These are phyloP conservation scores for Leuctra nigra DNA, from an alignment of 2,888 invertebrate species.

Conservation along the genomic window DNA sequence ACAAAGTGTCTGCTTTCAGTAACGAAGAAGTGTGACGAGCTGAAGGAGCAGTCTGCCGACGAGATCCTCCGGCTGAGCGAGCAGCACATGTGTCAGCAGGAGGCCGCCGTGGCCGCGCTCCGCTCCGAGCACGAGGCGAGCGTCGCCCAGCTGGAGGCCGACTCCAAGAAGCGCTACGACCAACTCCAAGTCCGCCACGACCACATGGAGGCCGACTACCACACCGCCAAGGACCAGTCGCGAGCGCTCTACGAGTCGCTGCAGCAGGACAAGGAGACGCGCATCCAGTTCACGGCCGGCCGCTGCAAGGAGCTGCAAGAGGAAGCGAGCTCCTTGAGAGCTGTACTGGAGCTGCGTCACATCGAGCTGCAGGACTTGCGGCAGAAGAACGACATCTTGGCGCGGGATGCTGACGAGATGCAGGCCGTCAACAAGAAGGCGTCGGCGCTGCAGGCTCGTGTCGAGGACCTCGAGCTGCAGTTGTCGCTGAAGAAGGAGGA, in stretches of 20 bases:
- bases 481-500: slow-evolving; percentile 59
- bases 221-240: slow-evolving; percentile 37
- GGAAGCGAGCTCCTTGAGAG: slow-evolving; percentile 75
- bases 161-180: slow-evolving; percentile 31
- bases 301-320: slow-evolving; percentile 47
- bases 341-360: slow-evolving; percentile 82
- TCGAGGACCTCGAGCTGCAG: slow-evolving; percentile 78
- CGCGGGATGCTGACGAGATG: slow-evolving; percentile 67
- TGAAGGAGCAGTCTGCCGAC: neutral
- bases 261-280: slow-evolving; percentile 38
- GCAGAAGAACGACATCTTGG: slow-evolving; percentile 60
- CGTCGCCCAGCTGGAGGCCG: slow-evolving; percentile 37
- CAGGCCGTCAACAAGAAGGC: slow-evolving; percentile 64
- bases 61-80: slow-evolving; percentile 10
- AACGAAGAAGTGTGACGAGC: neutral
- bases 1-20: neutral
- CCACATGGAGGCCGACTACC: slow-evolving; percentile 36
- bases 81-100: slow-evolving; percentile 32
- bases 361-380: slow-evolving; percentile 74
- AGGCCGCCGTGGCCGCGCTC: neutral
- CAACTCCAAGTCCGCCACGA: neutral
- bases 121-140: slow-evolving; percentile 21
- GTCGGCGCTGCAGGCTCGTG: slow-evolving; percentile 70
- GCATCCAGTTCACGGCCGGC: slow-evolving; percentile 24
- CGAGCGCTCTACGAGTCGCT: slow-evolving; percentile 38